Percentiles rank a stretch among this genome's conserved stretches.
These are phyloP conservation scores for Drosophila novamexicana DNA, from an alignment of 1,140 invertebrate species.

Conservation along the genomic window DNA sequence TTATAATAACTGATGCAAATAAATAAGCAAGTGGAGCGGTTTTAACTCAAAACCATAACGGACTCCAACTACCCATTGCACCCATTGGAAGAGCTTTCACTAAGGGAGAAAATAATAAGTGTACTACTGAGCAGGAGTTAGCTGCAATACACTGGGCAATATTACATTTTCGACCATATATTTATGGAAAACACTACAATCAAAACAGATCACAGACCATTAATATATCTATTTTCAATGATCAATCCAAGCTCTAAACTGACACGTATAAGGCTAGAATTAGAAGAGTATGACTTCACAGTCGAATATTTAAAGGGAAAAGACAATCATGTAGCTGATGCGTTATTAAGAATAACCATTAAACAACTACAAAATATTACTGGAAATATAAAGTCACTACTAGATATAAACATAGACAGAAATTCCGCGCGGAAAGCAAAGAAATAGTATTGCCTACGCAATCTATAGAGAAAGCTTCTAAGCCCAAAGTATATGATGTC, in stretches of 20 bases:
- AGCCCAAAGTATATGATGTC: too few species aligned
- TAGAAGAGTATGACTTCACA: neutral
- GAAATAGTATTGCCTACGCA: too few species aligned
- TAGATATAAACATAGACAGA: too few species aligned
- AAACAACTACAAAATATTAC: too few species aligned
- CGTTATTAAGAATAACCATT: neutral
- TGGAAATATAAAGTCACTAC: too few species aligned
- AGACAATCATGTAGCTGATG: neutral
- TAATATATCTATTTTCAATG: too few species aligned
- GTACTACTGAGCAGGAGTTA: constrained; percentile 28
- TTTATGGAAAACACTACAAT: too few species aligned
- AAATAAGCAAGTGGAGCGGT: constrained; percentile 15
- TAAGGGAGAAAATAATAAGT: constrained; percentile 19
- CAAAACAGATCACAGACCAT: too few species aligned
- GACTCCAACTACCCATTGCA: constrained; percentile 16
- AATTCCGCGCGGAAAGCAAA: too few species aligned
- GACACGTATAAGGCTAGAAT: neutral
- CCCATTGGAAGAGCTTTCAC: constrained; percentile 8
- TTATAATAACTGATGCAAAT: constrained; percentile 6
- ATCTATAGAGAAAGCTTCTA: too few species aligned
- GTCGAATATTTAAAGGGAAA: neutral
- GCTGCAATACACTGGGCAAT: constrained; percentile 22
- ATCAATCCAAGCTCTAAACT: too few species aligned
- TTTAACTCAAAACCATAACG: constrained; percentile 14
- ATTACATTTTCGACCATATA: neutral